Percentiles rank a stretch among this genome's conserved stretches.
Evolutionary conservation across 2,888 invertebrate genomes (phyloP).

Genomic region (Caenorhabditis sulstoni): DNA sequence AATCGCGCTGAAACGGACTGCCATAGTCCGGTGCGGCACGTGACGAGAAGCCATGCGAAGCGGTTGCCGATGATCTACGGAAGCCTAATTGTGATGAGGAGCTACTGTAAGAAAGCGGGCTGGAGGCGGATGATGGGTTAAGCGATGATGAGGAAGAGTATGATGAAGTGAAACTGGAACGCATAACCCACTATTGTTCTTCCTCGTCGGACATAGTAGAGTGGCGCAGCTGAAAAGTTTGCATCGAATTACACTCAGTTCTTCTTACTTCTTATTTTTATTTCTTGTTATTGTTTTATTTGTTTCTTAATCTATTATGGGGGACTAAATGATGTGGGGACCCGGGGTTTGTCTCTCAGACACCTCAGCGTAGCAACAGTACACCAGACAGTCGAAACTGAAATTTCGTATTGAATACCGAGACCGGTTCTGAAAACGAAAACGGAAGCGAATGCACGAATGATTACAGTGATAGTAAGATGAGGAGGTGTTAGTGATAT

Average conservation of each 20-base stretch:
- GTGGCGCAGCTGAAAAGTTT: slow-evolving; percentile 60
- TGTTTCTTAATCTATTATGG: slow-evolving; percentile 48
- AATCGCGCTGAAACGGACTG: slow-evolving; percentile 56
- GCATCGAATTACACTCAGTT: slow-evolving; percentile 57
- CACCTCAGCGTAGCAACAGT: slow-evolving; percentile 58
- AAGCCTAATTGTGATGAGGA: slow-evolving; percentile 60
- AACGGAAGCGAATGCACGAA: too few relatives aligned
- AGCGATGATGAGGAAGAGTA: slow-evolving; percentile 58
- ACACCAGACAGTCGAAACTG: slow-evolving; percentile 62
- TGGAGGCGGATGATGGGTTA: slow-evolving; percentile 48
- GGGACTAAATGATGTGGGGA: slow-evolving; percentile 52
- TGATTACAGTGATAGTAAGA: too few relatives aligned
- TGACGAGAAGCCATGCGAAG: slow-evolving; percentile 41
- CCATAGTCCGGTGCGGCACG: slow-evolving; percentile 42
- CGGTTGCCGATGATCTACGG: slow-evolving; percentile 56
- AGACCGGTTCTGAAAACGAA: neutral
- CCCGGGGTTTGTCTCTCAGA: slow-evolving; percentile 46
- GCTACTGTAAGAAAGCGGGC: slow-evolving; percentile 56
- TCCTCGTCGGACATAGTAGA: slow-evolving; percentile 75
- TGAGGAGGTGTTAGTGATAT: neutral
- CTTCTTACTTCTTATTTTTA: slow-evolving; percentile 5
- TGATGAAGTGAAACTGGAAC: slow-evolving; percentile 65
- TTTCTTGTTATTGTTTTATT: slow-evolving; percentile 21
- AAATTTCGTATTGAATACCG: slow-evolving; percentile 23
- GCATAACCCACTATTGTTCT: slow-evolving; percentile 76